Percentiles rank a stretch among this genome's conserved stretches.
These are phyloP conservation scores for Episyrphus balteatus DNA, from an alignment of 1,140 invertebrate species.

Conservation along the genomic window DNA sequence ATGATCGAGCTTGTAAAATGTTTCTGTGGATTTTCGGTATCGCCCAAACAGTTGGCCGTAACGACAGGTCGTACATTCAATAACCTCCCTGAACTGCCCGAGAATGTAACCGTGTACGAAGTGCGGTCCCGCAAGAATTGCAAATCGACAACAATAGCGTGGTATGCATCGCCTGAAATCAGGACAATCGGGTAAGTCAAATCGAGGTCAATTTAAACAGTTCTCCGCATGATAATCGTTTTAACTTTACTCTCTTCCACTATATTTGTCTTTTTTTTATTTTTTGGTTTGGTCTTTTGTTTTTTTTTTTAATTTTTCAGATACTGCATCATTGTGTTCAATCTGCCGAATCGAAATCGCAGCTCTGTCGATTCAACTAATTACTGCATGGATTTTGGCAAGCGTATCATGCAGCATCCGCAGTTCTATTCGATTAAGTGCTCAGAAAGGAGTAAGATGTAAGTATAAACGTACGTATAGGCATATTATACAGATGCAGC, in stretches of 20 bases:
- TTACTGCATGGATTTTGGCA: conserved; percentile 32
- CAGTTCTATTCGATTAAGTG: conserved; percentile 29
- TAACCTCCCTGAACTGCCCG: conserved; percentile 25
- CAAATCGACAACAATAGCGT: conserved; percentile 26
- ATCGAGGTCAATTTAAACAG: background rate
- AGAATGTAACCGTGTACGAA: conserved; percentile 27
- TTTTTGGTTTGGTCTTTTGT: background rate
- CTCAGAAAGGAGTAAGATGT: conserved; percentile 22
- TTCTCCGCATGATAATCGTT: background rate
- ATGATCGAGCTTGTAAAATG: background rate
- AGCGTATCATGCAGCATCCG: conserved; percentile 20
- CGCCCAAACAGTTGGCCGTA: conserved; percentile 18
- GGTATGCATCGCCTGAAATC: conserved; percentile 30
- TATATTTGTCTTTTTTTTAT: background rate
- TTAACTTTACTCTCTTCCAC: too few relatives aligned
- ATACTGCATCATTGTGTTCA: conserved; percentile 35
- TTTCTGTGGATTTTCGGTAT: background rate
- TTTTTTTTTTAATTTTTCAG: conserved; percentile 8
- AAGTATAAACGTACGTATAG: background rate
- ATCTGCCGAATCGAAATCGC: conserved; percentile 27
- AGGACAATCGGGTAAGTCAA: conserved; percentile 21
- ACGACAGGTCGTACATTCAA: conserved; percentile 21
- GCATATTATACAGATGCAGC: too few relatives aligned
- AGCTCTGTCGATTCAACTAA: conserved; percentile 29
- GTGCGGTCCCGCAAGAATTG: conserved; percentile 19